Base-by-base conservation (phyloP, 2,888 invertebrate species). In the Leptinotarsa haldemani region DNA sequence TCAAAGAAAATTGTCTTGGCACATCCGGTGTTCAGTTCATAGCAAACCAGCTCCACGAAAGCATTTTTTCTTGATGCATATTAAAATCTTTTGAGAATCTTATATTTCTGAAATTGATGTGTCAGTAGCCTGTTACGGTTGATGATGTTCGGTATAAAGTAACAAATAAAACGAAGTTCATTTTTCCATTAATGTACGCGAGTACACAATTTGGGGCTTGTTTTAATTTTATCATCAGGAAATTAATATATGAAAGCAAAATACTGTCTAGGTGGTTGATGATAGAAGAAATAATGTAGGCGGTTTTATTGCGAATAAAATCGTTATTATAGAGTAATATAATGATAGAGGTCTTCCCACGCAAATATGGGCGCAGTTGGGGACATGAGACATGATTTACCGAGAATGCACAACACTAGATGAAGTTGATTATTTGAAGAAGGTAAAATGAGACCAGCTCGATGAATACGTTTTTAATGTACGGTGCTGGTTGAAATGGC, bases 261-360 rank as follows among this genome's bases (percentile, higher is more conserved):
- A 61, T 61, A 61, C 61, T 61, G 40, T 61, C 61, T 61, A 61
- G 61, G 61, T 61, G 61, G 61, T 61, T 30, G 30, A 61, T 61
- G 61, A 61, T 61, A 61, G 40, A 61, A 61, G 61, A 61, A 5
- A 61, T 30, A 30, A 9, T 61, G 61, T 61, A 30, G 61, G 61
- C 61, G 61, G 30, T 61, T 61, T 61, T 61, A 61, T 61, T 40
- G 61, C 61, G n/a, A 61, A 61, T 61, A 61, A 61, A 61, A 61
- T 61, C 30, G 61, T 61, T 61, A 61, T 61, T 61, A 61, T 61
- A 61, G 61, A 30, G 61, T 61, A 30, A 61, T 40, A 9, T 61
- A 61, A 61, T 61, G 61, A 61, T 61, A 61, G 61, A 61, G 61
- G 30, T 61, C 61, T 16, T 61, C 61, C 61, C 61, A 61, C 61